These are phyloP conservation scores for Sitta europaea DNA, from an alignment of 2,113 vertebrate species.

Conservation along the genomic window DNA sequence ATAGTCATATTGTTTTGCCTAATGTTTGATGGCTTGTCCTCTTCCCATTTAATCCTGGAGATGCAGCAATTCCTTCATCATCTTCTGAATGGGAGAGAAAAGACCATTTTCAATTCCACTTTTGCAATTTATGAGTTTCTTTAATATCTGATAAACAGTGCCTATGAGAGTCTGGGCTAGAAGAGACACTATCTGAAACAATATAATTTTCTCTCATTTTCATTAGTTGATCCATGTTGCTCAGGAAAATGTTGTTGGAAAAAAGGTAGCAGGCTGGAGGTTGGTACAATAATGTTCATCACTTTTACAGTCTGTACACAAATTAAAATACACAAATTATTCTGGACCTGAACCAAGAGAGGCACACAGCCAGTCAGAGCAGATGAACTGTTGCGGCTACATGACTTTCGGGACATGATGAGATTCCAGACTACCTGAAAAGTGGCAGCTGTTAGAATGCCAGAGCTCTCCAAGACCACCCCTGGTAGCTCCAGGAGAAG, in stretches of 20 bases:
- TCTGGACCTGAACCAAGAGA: neutral
- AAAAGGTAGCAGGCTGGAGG: neutral
- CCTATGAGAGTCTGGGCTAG: neutral
- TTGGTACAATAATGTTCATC: neutral
- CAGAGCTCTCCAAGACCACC: neutral
- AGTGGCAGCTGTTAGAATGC: neutral
- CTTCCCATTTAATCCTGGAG: neutral
- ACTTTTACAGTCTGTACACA: neutral
- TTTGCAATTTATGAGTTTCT: neutral
- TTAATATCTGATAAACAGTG: neutral
- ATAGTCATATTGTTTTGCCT: neutral
- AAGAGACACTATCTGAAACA: neutral
- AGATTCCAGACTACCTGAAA: neutral
- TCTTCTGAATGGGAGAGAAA: neutral
- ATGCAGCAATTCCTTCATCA: neutral
- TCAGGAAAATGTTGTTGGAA: neutral
- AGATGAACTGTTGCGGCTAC: neutral
- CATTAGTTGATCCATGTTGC: neutral
- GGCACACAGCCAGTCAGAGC: neutral
- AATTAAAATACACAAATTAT: neutral
- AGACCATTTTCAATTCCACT: neutral
- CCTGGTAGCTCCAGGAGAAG: neutral
- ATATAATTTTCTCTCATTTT: neutral
- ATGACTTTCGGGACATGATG: neutral
- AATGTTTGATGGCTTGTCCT: neutral